A percentile compares a stretch with the other conserved stretches of the same genome.
These are phyloP conservation scores for Murina feae DNA, from an alignment of 2,113 vertebrate species.

Conservation along the genomic window DNA sequence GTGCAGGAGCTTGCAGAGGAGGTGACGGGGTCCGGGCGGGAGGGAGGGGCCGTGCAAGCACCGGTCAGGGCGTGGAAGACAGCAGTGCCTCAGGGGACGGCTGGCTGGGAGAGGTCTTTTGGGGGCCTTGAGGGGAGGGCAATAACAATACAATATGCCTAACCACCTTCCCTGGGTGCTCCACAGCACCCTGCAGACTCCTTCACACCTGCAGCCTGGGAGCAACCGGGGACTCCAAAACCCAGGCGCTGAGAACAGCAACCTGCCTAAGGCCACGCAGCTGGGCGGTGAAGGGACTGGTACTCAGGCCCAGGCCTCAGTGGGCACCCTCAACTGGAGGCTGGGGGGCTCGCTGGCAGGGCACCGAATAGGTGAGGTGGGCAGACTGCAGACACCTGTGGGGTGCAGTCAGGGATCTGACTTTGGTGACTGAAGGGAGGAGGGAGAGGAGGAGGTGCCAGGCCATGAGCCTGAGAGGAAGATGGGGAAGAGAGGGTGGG, in stretches of 20 bases:
- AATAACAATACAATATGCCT: no score
- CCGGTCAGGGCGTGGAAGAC: neutral
- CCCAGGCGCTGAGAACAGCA: neutral
- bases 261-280: neutral
- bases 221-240: neutral
- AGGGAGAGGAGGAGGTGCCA: neutral
- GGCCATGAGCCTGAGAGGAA: neutral
- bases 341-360: neutral
- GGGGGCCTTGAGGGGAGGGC: no score
- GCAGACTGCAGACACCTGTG: neutral
- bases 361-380: neutral
- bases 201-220: neutral
- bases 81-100: fast-evolving
- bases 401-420: neutral
- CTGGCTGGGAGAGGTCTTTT: neutral
- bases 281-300: neutral
- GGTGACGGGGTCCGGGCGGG: neutral
- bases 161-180: neutral
- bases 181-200: no score
- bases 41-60: no score
- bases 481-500: neutral
- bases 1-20: neutral
- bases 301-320: neutral
- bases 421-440: neutral
- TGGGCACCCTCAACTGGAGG: neutral